phyloP scores from a whole-genome alignment of 2,797 vertebrate species.

The Anguilla megastoma region DNA sequence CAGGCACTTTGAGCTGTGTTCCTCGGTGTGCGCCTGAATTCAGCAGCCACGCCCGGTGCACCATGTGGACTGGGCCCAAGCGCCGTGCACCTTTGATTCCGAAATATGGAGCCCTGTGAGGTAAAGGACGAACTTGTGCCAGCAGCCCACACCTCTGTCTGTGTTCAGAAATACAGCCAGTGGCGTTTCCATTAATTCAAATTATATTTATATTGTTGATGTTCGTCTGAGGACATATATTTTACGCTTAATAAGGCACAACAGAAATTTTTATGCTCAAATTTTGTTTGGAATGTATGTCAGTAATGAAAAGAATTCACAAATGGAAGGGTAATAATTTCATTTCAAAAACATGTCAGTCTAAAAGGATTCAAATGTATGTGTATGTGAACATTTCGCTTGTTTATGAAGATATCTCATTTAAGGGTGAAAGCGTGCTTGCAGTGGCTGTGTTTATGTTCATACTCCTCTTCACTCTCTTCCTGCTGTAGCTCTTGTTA shows the following conservation, averaged over 20 bases:
- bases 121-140: neutral
- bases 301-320: slow-evolving; percentile 28
- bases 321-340: slow-evolving; percentile 36
- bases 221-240: slow-evolving; percentile 47
- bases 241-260: slow-evolving; percentile 60
- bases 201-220: slow-evolving; percentile 49
- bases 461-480: neutral
- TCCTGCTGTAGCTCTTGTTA: neutral
- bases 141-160: neutral
- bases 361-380: slow-evolving; percentile 39
- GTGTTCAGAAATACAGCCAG: slow-evolving; percentile 24
- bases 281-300: slow-evolving; percentile 42
- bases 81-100: too few species aligned
- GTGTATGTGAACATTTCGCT: slow-evolving; percentile 49
- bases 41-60: too few species aligned
- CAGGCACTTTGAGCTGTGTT: too few species aligned
- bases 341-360: neutral
- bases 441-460: neutral
- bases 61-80: too few species aligned
- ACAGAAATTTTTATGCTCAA: slow-evolving; percentile 42
- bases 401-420: slow-evolving; percentile 13
- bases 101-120: neutral
- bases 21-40: too few species aligned
- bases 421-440: neutral
- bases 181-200: slow-evolving; percentile 15